phyloP scores from a whole-genome alignment of 2,888 invertebrate species.

The Pseudococcus viburni region DNA sequence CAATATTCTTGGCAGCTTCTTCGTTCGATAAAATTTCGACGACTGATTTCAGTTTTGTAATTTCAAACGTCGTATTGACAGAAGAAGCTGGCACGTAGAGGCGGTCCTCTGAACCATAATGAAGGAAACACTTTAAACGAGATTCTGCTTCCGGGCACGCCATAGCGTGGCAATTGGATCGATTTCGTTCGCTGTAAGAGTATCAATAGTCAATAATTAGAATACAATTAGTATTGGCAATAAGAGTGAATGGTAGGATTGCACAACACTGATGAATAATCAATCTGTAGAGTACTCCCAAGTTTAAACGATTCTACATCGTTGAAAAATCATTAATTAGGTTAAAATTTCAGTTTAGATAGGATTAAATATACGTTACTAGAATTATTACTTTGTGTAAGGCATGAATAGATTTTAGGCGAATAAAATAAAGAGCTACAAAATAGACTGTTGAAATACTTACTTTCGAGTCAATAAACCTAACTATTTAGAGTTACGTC shows the following conservation, averaged over 20 bases:
- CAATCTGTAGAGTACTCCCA: too few relatives aligned
- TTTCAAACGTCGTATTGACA: slow-evolving; percentile 1
- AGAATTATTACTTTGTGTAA: neutral
- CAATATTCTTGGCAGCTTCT: slow-evolving; percentile 43
- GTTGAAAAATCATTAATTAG: neutral
- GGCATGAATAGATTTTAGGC: neutral
- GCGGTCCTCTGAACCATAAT: slow-evolving; percentile 58
- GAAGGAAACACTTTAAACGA: slow-evolving; percentile 64
- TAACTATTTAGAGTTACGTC: neutral
- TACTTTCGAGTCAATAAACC: neutral
- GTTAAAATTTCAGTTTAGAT: neutral
- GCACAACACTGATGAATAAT: too few relatives aligned
- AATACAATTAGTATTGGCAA: neutral
- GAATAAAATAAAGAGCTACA: too few relatives aligned
- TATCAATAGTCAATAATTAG: neutral
- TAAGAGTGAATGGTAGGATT: too few relatives aligned
- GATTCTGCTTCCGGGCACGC: slow-evolving; percentile 39
- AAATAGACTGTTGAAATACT: neutral
- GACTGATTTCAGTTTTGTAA: slow-evolving; percentile 40
- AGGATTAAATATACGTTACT: neutral
- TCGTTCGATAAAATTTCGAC: slow-evolving; percentile 14
- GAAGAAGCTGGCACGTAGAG: slow-evolving; percentile 28
- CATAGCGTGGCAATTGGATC: slow-evolving; percentile 41
- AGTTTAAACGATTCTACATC: too few relatives aligned
- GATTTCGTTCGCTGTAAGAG: neutral